Evolutionary conservation across 2,797 vertebrate species (phyloP).

Genomic region (Macroramphosus scolopax): DNA sequence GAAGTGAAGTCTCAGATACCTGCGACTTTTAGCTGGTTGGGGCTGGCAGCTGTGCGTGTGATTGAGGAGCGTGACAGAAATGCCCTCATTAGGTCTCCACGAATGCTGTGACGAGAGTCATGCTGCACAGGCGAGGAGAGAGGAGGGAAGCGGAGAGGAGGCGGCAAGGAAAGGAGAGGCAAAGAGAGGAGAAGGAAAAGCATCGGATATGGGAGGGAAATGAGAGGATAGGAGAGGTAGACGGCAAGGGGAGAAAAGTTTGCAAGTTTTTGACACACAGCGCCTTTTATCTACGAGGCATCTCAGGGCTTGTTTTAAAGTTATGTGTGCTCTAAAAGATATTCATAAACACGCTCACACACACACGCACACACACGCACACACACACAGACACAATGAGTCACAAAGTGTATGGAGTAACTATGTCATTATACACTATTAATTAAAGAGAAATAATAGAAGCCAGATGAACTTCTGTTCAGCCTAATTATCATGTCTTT

Average conservation of each 20-base stretch:
- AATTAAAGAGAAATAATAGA: conserved; percentile 80
- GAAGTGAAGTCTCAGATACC: conserved; percentile 73
- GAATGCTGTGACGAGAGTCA: conserved; percentile 71
- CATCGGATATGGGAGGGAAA: conserved; percentile 45
- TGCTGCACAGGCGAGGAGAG: conserved; percentile 45
- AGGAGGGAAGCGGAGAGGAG: conserved; percentile 27
- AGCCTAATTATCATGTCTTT: conserved; percentile 84
- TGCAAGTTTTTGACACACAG: conserved; percentile 77
- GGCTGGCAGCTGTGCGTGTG: conserved; percentile 71
- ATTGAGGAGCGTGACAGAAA: conserved; percentile 84
- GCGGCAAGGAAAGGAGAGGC: conserved; percentile 26
- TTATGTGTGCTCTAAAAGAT: conserved; percentile 64
- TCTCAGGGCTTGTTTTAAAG: conserved; percentile 72
- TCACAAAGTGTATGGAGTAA: conserved; percentile 53
- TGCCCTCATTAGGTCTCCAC: conserved; percentile 83
- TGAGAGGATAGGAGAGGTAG: conserved; percentile 32
- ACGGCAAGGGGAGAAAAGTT: conserved; percentile 69
- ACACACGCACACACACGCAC: conserved; percentile 11
- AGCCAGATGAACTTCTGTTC: conserved; percentile 76
- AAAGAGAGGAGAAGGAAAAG: conserved; percentile 7
- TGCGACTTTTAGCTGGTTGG: conserved; percentile 67
- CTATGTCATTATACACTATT: conserved; percentile 74
- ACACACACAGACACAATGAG: conserved; percentile 26
- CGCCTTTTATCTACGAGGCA: conserved; percentile 72
- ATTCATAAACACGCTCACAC: conserved; percentile 30